Evolutionary conservation across 2,888 invertebrate species (phyloP), one percentile per base, ranked within the genome.

Genomic region (Maniola hyperantus): DNA sequence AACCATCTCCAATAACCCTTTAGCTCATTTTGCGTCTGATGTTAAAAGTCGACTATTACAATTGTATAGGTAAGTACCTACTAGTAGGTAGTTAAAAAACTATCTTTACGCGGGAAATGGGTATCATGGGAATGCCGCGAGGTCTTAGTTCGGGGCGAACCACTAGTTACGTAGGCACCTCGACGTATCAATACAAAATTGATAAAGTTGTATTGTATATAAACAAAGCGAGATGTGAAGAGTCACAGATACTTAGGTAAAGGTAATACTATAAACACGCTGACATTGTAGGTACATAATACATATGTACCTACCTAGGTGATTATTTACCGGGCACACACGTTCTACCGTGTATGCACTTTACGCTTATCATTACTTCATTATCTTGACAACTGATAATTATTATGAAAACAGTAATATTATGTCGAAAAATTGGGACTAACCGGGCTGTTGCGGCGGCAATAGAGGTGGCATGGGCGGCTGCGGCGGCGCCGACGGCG

Each of bases 401-500:
- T 7, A 7, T 15, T 6, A 18, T 11, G 26, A 13, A 13, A 13
- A 42, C 13, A 1, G 15, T 48, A 15, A 18, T 18, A 48, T 6
- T 42, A 5, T 26, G 13, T 13, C 13, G 13, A 11, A 5, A 42
- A 13, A 13, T 42, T 7, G 48, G 65, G 68, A 88, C 90, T 90
- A 71, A 92, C 92, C 91, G 69, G 91, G 90, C 77, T 89, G 88
- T 77, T 85, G 93, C 61, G 83, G 93, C 76, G 83, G 93, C 81
- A 83, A 80, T 67, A 89, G 86, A 71, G 92, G 94, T 65, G 92
- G 92, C 85, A 93, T 90, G 44, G 89, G 85, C 79, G 76, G 92
- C 81, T 74, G 93, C 85, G 79, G 94, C 87, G 81, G 95, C 53
- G 53, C 95, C 42, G 53, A 36, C 87, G 94, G 94, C 54, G 95